A percentile compares a stretch with the other conserved stretches of the same genome.
phyloP scores from a whole-genome alignment of 1,140 invertebrate genomes.

The Scaptomyza graminum region DNA sequence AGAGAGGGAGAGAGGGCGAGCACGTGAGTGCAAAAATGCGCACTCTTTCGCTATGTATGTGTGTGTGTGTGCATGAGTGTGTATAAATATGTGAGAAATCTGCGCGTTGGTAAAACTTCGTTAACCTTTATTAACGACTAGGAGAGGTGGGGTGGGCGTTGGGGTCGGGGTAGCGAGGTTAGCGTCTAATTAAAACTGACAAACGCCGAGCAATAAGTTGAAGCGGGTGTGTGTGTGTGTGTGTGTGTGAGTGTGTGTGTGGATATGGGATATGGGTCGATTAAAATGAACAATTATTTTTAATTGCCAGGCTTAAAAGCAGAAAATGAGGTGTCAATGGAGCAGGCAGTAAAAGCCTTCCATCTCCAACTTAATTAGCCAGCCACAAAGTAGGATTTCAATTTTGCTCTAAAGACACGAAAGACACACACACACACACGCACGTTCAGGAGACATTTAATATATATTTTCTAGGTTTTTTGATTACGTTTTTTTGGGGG shows the following conservation, averaged over 20 bases:
- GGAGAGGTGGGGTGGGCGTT: not conserved
- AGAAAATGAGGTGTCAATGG: conserved; percentile 54
- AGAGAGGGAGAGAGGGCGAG: conserved; percentile 36
- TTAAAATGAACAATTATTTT: conserved; percentile 76
- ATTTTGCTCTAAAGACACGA: conserved; percentile 10
- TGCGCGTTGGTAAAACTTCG: conserved; percentile 70
- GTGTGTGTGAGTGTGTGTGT: conserved; percentile 20
- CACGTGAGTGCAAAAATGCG: conserved; percentile 80
- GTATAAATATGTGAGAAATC: conserved; percentile 75
- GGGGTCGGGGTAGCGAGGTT: not conserved
- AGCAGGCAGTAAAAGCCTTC: not conserved
- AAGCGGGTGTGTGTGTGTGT: not conserved
- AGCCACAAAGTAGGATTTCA: conserved; percentile 42
- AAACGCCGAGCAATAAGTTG: conserved; percentile 40
- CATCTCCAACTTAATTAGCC: conserved; percentile 53
- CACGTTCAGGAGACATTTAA: conserved; percentile 27
- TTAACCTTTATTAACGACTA: conserved; percentile 79
- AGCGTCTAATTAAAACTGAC: conserved; percentile 74
- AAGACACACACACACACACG: not conserved
- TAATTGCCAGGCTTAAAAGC: conserved; percentile 58
- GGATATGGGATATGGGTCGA: conserved; percentile 20
- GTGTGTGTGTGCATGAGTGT: conserved; percentile 15
- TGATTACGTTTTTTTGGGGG: not conserved
- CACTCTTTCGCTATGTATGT: conserved; percentile 45
- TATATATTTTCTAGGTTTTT: conserved; percentile 23